Conservation (phyloP, 2,113 vertebrate genomes). For the Ramphastos sulfuratus region DNA sequence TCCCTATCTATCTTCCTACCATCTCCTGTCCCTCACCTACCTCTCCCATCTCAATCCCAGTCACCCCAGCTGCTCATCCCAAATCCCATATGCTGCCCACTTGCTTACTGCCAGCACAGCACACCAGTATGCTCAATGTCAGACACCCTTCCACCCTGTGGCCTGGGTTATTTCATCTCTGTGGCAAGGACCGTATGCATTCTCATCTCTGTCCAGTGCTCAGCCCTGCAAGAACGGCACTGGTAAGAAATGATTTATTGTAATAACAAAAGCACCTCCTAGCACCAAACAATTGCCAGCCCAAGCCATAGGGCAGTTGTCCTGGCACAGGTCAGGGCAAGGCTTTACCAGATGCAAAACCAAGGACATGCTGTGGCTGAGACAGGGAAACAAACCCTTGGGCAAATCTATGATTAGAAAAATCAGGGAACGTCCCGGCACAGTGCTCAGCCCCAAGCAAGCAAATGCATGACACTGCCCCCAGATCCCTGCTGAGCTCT, state of each 20-base stretch:
- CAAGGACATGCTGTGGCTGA: background rate
- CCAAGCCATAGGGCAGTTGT: background rate
- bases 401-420: background rate
- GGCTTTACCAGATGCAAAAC: background rate
- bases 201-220: background rate
- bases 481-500: background rate
- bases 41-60: background rate
- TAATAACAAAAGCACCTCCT: background rate
- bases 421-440: fast-evolving
- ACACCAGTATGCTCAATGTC: fast-evolving
- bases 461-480: background rate
- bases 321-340: background rate
- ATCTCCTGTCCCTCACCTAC: background rate
- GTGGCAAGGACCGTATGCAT: background rate
- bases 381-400: background rate
- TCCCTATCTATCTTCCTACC: background rate
- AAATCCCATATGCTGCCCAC: fast-evolving
- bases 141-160: background rate
- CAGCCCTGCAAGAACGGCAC: fast-evolving
- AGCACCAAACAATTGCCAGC: background rate
- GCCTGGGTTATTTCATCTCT: background rate
- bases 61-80: background rate
- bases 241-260: constrained; percentile 3
- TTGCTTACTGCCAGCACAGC: background rate
- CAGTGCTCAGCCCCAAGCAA: fast-evolving